Conservation (phyloP, 2,888 invertebrate genomes). For the Parasteatoda lunata region DNA sequence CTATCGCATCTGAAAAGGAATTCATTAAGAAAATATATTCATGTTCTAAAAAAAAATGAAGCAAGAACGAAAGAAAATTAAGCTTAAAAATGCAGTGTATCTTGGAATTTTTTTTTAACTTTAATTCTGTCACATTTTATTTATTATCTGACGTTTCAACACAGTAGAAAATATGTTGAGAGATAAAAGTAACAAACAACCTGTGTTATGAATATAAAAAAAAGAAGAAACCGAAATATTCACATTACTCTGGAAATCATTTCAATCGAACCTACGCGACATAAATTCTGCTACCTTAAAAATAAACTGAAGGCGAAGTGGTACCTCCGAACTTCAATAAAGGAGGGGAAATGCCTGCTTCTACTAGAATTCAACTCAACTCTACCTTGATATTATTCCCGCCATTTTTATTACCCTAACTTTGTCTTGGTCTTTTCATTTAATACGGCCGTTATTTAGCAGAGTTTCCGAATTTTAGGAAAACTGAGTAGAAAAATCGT, state of each 20-base stretch:
- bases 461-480: not conserved
- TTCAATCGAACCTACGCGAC: constrained; percentile 55
- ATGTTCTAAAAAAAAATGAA: no score
- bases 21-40: no score
- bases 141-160: no score
- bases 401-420: constrained; percentile 64
- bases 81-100: no score
- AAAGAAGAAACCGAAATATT: constrained; percentile 20
- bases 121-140: no score
- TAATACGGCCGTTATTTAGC: constrained; percentile 65
- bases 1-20: no score
- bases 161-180: no score
- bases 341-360: constrained; percentile 46
- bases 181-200: no score
- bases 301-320: constrained; percentile 44
- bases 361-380: constrained; percentile 52
- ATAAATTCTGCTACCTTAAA: constrained; percentile 26
- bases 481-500: not conserved
- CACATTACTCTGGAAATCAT: constrained; percentile 24
- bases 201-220: no score
- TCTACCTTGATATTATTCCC: constrained; percentile 59
- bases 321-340: constrained; percentile 44
- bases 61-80: no score
- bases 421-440: constrained; percentile 66
- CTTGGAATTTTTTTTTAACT: no score